phyloP scores from a whole-genome alignment of 2,797 vertebrate species.

The Aplochiton taeniatus region DNA sequence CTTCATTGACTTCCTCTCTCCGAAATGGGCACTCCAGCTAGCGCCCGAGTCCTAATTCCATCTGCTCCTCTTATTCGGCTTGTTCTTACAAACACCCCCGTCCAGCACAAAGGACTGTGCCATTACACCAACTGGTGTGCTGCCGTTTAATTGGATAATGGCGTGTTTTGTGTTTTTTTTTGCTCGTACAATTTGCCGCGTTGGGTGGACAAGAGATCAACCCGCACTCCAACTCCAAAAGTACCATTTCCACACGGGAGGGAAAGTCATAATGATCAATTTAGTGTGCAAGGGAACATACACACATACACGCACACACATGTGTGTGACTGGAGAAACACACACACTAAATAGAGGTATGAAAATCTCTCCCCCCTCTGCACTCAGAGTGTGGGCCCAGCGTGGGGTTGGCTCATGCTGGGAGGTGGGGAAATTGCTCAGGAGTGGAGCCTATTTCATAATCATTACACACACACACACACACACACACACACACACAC shows the following conservation, averaged over 20 bases:
- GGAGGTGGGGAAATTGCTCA: conserved; percentile 64
- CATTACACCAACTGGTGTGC: conserved; percentile 47
- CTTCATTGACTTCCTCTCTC: conserved; percentile 50
- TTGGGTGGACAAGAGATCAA: conserved; percentile 50
- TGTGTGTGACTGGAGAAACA: too few species aligned
- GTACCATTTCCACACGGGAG: conserved; percentile 46
- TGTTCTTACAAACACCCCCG: conserved; percentile 1
- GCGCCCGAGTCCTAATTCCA: conserved; percentile 56
- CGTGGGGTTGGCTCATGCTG: conserved; percentile 33
- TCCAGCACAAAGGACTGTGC: conserved; percentile 70
- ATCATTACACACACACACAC: conserved; percentile 32
- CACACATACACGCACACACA: too few species aligned
- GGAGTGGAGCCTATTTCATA: conserved; percentile 50
- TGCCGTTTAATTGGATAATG: conserved; percentile 66
- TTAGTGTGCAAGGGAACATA: too few species aligned
- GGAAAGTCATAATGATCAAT: neutral
- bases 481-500: conserved; percentile 3
- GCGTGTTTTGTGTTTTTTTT: conserved; percentile 40
- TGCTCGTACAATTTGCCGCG: conserved; percentile 43
- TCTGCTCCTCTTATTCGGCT: conserved; percentile 70
- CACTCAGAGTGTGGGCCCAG: neutral
- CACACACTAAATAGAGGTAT: too few species aligned
- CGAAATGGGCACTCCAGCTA: conserved; percentile 53
- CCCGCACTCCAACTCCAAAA: conserved; percentile 43
- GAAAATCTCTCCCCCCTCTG: neutral